Evolutionary conservation across 2,888 invertebrate genomes (phyloP).

Genomic region (Nebria salina): DNA sequence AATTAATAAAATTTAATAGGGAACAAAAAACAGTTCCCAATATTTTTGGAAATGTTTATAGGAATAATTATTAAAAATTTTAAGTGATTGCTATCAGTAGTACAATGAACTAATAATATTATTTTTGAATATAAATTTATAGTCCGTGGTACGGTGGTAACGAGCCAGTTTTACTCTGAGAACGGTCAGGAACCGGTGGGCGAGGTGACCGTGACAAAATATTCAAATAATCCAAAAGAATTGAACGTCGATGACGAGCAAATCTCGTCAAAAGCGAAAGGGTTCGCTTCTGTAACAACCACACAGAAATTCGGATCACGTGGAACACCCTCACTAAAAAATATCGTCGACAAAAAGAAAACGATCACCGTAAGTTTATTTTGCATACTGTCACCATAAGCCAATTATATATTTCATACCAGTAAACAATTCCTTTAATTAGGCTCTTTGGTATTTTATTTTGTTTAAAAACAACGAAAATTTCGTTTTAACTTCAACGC

Average conservation of each 20-base stretch:
- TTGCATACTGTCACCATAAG: neutral
- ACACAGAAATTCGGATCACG: conserved; percentile 61
- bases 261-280: conserved; percentile 52
- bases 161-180: conserved; percentile 74
- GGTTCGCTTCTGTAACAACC: conserved; percentile 59
- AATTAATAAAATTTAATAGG: neutral
- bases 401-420: neutral
- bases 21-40: neutral
- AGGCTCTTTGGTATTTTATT: neutral
- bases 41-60: neutral
- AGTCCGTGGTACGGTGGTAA: conserved; percentile 79
- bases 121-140: conserved; percentile 49
- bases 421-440: too few relatives aligned
- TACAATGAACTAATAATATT: conserved; percentile 26
- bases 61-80: neutral
- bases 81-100: neutral
- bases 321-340: conserved; percentile 57
- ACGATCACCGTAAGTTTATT: conserved; percentile 48
- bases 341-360: conserved; percentile 54
- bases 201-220: conserved; percentile 75
- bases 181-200: conserved; percentile 76
- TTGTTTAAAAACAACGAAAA: neutral
- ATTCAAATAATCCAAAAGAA: conserved; percentile 72
- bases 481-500: neutral
- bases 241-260: conserved; percentile 57